Base-by-base conservation (phyloP, 2,113 vertebrate species). In the Dicentrarchus labrax region DNA sequence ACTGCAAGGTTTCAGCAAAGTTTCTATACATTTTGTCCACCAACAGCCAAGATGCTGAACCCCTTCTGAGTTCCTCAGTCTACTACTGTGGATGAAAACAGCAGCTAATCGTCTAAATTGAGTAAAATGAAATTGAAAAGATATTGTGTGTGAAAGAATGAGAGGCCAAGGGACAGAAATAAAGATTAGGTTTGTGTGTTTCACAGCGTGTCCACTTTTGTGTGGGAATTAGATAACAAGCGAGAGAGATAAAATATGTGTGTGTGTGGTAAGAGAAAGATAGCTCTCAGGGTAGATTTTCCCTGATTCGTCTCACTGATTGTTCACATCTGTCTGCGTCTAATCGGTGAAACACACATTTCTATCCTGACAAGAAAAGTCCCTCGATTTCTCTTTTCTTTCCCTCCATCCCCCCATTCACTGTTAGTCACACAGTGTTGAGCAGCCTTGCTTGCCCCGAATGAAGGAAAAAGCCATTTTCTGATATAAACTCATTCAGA, bases 281-380 rank as follows among this genome's bases (percentile, higher is more conserved):
- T 69, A 5, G 83, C 87, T 86, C 83, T 54, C 6, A 9, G 83
- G 84, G 78, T 50, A 81, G 78, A 87, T 87, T 89, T 82, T 78
- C 77, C 72, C 47, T 15, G 62, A 87, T 92, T 90, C 70, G 85
- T 90, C 81, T 89, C 91, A 50, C 56, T 78, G 90, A 89, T 90
- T 90, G 91, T 90, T 89, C 89, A 79, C 81, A 89, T 90, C 86
- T 89, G 85, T 89, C 85, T 84, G 64, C 24, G 80, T 90, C 90
- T 89, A 91, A 91, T 91, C 84, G 60, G 22, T 74, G 83, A 79
- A 90, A 90, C 85, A 2, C 79, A 88, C 72, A 78, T 84, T 89
- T 87, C 80, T 60, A 89, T 89, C 68, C 74, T 21, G 8, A 86
- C 83, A 82, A 86, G 85, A 89, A 70, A 82, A 68, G 85, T 30